These are phyloP conservation scores for Eumaeus atala DNA, from an alignment of 1,140 invertebrate genomes.

Conservation along the genomic window DNA sequence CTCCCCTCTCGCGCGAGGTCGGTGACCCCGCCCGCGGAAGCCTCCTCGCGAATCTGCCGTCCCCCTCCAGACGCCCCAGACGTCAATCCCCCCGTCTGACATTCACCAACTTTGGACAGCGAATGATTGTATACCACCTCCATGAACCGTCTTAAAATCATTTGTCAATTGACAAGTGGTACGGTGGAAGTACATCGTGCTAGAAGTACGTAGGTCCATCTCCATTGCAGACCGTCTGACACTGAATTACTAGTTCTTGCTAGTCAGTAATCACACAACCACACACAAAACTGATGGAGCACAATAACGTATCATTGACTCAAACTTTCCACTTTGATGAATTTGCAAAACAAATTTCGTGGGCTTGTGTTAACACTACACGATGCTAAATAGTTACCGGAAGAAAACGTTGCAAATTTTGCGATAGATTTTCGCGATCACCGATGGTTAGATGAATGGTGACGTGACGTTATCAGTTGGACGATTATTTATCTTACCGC, in stretches of 20 bases:
- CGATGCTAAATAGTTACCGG: no score
- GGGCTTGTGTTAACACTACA: no score
- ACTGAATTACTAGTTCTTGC: neutral
- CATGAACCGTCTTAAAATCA: constrained; percentile 13
- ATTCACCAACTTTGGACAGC: constrained; percentile 42
- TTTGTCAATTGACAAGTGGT: neutral
- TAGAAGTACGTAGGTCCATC: neutral
- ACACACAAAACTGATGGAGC: no score
- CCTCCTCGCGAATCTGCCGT: constrained; percentile 60
- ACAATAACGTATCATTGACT: no score
- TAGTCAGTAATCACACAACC: no score
- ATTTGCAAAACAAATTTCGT: no score
- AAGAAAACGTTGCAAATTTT: no score
- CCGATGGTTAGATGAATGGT: neutral
- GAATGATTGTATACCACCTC: constrained; percentile 27
- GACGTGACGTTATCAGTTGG: constrained; percentile 2
- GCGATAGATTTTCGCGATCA: neutral
- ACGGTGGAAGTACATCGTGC: neutral
- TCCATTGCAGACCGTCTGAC: neutral
- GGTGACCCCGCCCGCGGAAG: constrained; percentile 60
- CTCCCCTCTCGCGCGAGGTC: constrained; percentile 30
- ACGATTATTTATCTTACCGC: neutral
- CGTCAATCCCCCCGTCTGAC: constrained; percentile 27
- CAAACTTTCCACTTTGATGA: no score
- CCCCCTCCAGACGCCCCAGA: constrained; percentile 26